These are phyloP conservation scores for Archegozetes longisetosus DNA, from an alignment of 1,140 invertebrate species.

Conservation along the genomic window DNA sequence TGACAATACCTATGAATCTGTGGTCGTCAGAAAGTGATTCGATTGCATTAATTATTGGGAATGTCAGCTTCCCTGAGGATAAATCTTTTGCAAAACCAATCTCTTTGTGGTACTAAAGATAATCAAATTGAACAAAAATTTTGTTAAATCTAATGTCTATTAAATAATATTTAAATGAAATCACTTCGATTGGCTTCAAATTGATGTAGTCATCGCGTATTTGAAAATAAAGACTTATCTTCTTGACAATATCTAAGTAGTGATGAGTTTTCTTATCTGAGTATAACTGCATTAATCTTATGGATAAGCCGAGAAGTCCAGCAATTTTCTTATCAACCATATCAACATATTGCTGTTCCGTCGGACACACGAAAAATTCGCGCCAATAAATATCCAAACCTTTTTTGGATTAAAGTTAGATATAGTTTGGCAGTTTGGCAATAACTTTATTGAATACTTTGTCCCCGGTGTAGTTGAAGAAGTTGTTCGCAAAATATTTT, in stretches of 20 bases:
- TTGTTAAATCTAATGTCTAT: too few species aligned
- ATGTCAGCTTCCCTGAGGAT: too few species aligned
- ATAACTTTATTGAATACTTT: conserved; percentile 53
- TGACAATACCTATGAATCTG: too few species aligned
- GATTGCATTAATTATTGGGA: too few species aligned
- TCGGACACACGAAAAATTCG: conserved; percentile 80
- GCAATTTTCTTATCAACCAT: conserved; percentile 94
- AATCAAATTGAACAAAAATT: too few species aligned
- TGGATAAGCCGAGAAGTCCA: conserved; percentile 83
- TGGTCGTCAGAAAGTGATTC: too few species aligned
- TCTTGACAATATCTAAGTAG: conserved; percentile 64
- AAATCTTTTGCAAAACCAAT: too few species aligned
- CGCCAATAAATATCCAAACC: conserved; percentile 91
- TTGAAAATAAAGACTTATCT: conserved; percentile 81
- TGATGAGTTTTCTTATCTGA: conserved; percentile 63
- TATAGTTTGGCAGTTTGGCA: background rate
- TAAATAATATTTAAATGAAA: too few species aligned
- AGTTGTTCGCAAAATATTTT: conserved; percentile 61
- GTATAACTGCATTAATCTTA: conserved; percentile 83
- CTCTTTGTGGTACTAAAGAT: too few species aligned
- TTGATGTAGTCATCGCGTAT: conserved; percentile 92
- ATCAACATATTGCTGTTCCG: conserved; percentile 73
- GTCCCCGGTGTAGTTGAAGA: conserved; percentile 79
- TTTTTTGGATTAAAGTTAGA: too few species aligned
- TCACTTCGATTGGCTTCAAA: conserved; percentile 64